phyloP scores from a whole-genome alignment of 2,797 vertebrate genomes.

The Hozukius guyotensis region DNA sequence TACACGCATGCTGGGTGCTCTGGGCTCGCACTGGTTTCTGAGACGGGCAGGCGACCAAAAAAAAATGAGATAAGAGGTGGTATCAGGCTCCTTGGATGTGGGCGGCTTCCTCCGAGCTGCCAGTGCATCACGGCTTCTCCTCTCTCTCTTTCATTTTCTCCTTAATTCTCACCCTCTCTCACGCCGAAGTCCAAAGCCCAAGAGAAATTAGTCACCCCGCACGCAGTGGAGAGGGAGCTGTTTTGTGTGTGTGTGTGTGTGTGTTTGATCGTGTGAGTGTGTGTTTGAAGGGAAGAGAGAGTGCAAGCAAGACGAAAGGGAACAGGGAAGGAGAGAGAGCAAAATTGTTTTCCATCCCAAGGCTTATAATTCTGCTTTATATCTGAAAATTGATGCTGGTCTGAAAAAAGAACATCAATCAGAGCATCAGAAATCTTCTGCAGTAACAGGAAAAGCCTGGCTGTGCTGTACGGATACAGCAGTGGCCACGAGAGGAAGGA shows the following conservation, averaged over 20 bases:
- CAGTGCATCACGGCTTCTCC: constrained; percentile 56
- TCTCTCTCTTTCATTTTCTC: constrained; percentile 70
- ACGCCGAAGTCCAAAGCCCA: constrained; percentile 76
- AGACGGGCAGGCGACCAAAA: constrained; percentile 43
- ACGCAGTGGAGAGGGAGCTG: constrained; percentile 45
- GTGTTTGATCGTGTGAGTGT: constrained; percentile 11
- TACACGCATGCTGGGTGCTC: constrained; percentile 26
- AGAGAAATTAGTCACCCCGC: constrained; percentile 83
- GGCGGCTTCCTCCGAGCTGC: constrained; percentile 67
- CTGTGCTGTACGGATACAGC: neutral
- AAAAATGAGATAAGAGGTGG: constrained; percentile 55
- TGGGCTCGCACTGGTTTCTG: constrained; percentile 42
- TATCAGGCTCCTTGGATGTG: constrained; percentile 60
- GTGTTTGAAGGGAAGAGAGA: constrained; percentile 41
- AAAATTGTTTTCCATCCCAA: constrained; percentile 66
- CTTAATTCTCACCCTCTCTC: constrained; percentile 62
- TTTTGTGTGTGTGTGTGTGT: constrained; percentile 14
- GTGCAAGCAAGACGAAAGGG: constrained; percentile 31
- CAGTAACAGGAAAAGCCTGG: constrained; percentile 30
- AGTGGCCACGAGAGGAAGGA: constrained; percentile 6
- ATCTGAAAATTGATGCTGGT: constrained; percentile 69
- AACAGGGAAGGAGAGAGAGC: constrained; percentile 31
- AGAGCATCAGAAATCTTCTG: constrained; percentile 41
- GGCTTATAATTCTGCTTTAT: constrained; percentile 65
- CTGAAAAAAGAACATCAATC: constrained; percentile 46